A percentile compares a stretch with the other conserved stretches of the same genome.
Conservation (phyloP, 2,113 vertebrate species). For the Myodes glareolus region DNA sequence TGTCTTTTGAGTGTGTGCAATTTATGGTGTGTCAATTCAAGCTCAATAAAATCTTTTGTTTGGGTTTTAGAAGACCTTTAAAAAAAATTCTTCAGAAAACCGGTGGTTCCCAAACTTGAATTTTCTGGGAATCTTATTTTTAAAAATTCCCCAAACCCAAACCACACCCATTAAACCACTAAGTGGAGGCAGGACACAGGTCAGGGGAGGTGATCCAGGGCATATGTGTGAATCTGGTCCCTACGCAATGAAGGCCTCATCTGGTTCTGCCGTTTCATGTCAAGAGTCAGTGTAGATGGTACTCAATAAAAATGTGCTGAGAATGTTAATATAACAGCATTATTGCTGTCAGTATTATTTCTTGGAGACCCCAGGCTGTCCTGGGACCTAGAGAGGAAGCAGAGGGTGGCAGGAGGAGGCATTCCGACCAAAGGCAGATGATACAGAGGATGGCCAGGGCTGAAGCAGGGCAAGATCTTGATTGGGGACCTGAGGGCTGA, state of each 20-base stretch:
- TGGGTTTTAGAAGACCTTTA: background rate
- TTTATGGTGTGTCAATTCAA: background rate
- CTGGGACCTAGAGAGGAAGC: background rate
- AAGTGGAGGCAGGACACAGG: background rate
- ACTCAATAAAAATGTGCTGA: background rate
- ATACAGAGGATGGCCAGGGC: background rate
- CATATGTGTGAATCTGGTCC: background rate
- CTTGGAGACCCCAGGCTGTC: background rate
- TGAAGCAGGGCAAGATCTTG: background rate
- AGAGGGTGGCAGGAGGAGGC: background rate
- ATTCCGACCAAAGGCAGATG: background rate
- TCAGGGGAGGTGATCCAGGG: background rate
- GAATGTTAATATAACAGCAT: rapidly evolving
- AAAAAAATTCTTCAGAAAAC: background rate
- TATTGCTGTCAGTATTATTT: background rate
- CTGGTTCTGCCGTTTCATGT: background rate
- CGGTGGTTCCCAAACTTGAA: background rate
- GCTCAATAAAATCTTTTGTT: background rate
- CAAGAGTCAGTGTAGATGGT: background rate
- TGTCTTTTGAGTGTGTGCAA: background rate
- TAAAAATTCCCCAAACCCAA: conserved; percentile 6
- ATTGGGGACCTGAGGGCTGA: background rate
- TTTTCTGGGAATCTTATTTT: conserved; percentile 31
- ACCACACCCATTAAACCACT: background rate
- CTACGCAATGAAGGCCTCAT: background rate